phyloP scores from a whole-genome alignment of 1,140 invertebrate species.

The Hyles vespertilio region DNA sequence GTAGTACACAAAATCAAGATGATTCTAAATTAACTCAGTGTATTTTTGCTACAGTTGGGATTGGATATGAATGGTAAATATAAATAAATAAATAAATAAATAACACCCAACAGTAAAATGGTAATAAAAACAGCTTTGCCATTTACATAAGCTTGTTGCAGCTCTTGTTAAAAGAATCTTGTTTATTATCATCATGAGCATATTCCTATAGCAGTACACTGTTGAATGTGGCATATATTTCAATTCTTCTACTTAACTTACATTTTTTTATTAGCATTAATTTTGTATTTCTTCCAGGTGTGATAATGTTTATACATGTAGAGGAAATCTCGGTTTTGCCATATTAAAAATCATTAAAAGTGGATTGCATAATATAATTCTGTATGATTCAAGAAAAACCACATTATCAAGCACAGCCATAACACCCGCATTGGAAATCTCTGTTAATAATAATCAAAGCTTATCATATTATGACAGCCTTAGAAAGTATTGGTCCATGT shows the following conservation, averaged over 20 bases:
- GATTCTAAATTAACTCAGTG: conserved; percentile 41
- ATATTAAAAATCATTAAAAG: conserved; percentile 50
- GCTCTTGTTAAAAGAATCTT: too few relatives aligned
- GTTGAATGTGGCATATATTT: too few relatives aligned
- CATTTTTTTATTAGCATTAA: background rate
- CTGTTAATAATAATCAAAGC: conserved; percentile 42
- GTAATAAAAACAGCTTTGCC: too few relatives aligned
- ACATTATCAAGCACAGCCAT: conserved; percentile 50
- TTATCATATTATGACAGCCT: conserved; percentile 57
- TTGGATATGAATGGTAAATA: conserved; percentile 59
- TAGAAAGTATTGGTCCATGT: conserved; percentile 55
- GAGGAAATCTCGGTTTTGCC: conserved; percentile 56
- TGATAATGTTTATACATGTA: conserved; percentile 42
- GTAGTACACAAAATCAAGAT: conserved; percentile 30
- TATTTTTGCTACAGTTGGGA: conserved; percentile 45
- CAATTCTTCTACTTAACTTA: too few relatives aligned
- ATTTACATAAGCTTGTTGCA: too few relatives aligned
- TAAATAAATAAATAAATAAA: background rate
- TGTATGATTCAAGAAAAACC: conserved; percentile 60
- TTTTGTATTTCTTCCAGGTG: conserved; percentile 30
- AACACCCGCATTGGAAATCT: conserved; percentile 36
- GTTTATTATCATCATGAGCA: too few relatives aligned
- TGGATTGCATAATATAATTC: conserved; percentile 42
- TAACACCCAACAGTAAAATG: background rate
- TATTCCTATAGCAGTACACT: too few relatives aligned